phyloP scores from a whole-genome alignment of 2,113 vertebrate species.

The Casuarius casuarius region DNA sequence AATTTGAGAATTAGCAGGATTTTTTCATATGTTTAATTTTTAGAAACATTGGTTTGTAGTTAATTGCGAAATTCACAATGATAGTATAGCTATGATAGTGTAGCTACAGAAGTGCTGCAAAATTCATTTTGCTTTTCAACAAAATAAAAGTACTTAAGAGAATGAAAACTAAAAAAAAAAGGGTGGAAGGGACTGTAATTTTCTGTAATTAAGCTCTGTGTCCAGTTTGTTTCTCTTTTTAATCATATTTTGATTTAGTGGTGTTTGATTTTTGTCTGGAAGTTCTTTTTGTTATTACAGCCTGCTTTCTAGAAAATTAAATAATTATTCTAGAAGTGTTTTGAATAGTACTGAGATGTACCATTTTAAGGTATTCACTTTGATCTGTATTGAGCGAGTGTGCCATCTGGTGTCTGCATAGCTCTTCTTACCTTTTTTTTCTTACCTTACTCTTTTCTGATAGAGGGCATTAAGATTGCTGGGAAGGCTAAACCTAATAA shows the following conservation, averaged over 20 bases:
- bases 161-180: not conserved
- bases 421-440: not conserved
- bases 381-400: conserved; percentile 9
- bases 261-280: not conserved
- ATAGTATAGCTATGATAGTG: not conserved
- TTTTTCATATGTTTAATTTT: not conserved
- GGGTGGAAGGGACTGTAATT: not conserved
- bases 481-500: not conserved
- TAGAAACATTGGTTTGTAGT: not conserved
- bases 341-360: not conserved
- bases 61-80: not conserved
- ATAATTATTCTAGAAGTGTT: not conserved
- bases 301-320: not conserved
- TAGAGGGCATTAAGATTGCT: not conserved
- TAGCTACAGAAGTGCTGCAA: not conserved
- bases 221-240: not conserved
- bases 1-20: not conserved
- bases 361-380: not conserved
- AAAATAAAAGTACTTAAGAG: not conserved
- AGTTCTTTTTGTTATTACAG: not conserved
- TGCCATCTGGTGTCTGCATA: conserved; percentile 48
- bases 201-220: not conserved
- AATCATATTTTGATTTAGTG: not conserved
- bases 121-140: not conserved
- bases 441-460: not conserved